A percentile compares a stretch with the other conserved stretches of the same genome.
Conservation (phyloP, 2,113 vertebrate genomes). For the Odobenus rosmarus region DNA sequence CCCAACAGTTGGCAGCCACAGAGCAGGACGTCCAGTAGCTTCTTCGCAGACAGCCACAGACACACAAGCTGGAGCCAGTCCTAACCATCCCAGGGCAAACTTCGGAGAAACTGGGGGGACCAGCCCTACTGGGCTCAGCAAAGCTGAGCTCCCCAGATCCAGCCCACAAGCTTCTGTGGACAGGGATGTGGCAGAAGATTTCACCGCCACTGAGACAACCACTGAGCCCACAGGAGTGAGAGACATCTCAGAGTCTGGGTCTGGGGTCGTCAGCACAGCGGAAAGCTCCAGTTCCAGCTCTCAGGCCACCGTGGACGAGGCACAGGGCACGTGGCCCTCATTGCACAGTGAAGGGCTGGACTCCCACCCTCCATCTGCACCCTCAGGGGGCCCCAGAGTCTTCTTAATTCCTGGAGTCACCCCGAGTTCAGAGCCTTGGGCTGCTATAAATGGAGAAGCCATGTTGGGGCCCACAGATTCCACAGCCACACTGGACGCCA, state of each 20-base stretch:
- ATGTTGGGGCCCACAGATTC: background rate
- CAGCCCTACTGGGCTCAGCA: background rate
- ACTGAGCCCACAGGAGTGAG: background rate
- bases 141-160: background rate
- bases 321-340: background rate
- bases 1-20: background rate
- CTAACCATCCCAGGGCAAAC: background rate
- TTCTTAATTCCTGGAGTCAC: background rate
- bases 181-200: background rate
- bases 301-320: background rate
- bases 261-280: background rate
- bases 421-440: background rate
- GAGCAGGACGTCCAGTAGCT: background rate
- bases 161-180: background rate
- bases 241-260: background rate
- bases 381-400: background rate
- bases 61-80: background rate
- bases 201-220: background rate
- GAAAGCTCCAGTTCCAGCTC: background rate
- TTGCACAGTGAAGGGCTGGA: background rate
- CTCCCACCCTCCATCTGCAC: background rate
- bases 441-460: background rate
- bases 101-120: background rate
- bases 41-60: background rate
- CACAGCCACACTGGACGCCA: background rate